A percentile compares a stretch with the other conserved stretches of the same genome.
Evolutionary conservation across 2,797 vertebrate genomes (phyloP).

Genomic region (Sebastolobus altivelis): DNA sequence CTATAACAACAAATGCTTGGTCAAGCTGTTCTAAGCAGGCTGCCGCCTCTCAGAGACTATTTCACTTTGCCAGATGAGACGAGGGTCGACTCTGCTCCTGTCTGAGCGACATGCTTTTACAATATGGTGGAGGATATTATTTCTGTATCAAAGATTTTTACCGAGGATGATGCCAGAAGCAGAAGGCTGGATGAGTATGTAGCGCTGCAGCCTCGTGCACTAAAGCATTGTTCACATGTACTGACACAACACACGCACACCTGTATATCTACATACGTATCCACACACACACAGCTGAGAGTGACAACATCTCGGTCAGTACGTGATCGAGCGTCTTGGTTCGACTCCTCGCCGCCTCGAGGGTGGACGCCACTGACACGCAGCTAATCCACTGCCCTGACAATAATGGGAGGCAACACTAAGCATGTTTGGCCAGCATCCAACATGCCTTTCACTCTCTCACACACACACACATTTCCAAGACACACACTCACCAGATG

Average conservation of each 20-base stretch:
- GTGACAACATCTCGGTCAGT: slow-evolving; percentile 35
- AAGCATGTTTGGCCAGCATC: slow-evolving; percentile 67
- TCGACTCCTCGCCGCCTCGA: slow-evolving; percentile 17
- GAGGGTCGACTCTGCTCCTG: not conserved
- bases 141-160: not conserved
- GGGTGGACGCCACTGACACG: slow-evolving; percentile 48
- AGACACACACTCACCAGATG: slow-evolving; percentile 23
- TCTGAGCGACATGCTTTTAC: slow-evolving; percentile 19
- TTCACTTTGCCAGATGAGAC: slow-evolving; percentile 28
- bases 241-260: slow-evolving; percentile 17
- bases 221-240: not conserved
- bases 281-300: slow-evolving; percentile 3
- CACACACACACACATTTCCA: slow-evolving; percentile 1
- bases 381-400: slow-evolving; percentile 70
- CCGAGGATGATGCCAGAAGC: not conserved
- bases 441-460: slow-evolving; percentile 46
- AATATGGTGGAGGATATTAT: slow-evolving; percentile 28
- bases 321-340: slow-evolving; percentile 38
- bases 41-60: slow-evolving; percentile 16
- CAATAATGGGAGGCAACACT: slow-evolving; percentile 63
- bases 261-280: not conserved
- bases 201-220: slow-evolving; percentile 11
- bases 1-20: slow-evolving; percentile 59
- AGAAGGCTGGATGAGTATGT: slow-evolving; percentile 9
- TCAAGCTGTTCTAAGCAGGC: slow-evolving; percentile 55